A percentile compares a stretch with the other conserved stretches of the same genome.
Conservation (phyloP, 1,140 invertebrate species). For the Polypedilum vanderplanki region DNA sequence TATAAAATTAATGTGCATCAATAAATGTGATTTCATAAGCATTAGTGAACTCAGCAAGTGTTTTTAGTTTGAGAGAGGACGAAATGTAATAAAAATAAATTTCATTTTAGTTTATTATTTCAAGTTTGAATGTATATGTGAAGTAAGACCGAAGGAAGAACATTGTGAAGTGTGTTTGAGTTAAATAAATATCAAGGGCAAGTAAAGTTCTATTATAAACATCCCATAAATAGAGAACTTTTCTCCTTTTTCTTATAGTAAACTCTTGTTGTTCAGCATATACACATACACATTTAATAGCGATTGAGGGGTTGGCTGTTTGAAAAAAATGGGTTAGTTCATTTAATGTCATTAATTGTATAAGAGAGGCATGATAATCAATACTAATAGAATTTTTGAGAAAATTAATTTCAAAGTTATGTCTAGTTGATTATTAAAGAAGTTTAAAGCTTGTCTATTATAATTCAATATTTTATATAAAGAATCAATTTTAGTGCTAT, state of each 20-base stretch:
- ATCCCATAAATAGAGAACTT: not conserved
- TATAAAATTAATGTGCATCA: slow-evolving; percentile 10
- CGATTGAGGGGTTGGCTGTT: no score
- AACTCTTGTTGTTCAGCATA: no score
- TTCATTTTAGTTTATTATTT: slow-evolving; percentile 4
- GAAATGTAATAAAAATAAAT: slow-evolving; percentile 14
- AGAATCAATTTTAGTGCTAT: no score
- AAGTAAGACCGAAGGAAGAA: not conserved
- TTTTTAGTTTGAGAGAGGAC: not conserved
- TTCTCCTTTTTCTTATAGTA: not conserved
- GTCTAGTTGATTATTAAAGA: no score
- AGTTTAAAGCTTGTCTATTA: no score
- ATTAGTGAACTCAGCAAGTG: not conserved
- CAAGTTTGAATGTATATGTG: not conserved
- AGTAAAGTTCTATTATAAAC: not conserved
- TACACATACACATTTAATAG: no score
- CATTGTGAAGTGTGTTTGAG: not conserved
- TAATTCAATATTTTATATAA: no score
- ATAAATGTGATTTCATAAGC: not conserved
- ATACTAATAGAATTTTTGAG: no score
- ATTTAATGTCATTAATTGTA: no score
- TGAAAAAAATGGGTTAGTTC: no score
- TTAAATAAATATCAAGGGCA: not conserved
- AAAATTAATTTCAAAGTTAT: no score
- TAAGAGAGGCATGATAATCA: no score